These are phyloP conservation scores for Nemurella pictetii DNA, from an alignment of 2,888 invertebrate species.

Conservation along the genomic window DNA sequence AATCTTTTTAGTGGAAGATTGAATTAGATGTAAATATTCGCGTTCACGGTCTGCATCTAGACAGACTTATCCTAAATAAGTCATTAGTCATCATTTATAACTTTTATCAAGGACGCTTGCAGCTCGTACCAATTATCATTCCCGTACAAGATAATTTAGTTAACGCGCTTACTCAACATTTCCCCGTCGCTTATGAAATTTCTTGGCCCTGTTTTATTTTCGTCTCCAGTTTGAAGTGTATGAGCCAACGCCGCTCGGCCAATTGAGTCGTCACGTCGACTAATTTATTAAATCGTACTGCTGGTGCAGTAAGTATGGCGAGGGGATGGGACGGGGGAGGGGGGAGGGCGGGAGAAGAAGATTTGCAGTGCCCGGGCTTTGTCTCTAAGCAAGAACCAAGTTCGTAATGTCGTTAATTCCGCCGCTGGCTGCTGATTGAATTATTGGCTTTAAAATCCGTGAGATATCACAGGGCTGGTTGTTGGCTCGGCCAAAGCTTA, in stretches of 20 bases:
- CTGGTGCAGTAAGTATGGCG: not conserved
- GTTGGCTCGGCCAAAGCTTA: not conserved
- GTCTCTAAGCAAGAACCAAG: conserved; percentile 31
- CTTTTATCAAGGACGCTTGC: not conserved
- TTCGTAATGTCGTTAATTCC: conserved; percentile 33
- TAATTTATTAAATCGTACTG: conserved; percentile 21
- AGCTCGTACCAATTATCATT: not conserved
- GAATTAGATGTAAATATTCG: not conserved
- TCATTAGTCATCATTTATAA: not conserved
- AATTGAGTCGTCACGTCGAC: conserved; percentile 11
- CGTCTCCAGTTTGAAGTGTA: not conserved
- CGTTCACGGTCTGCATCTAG: not conserved
- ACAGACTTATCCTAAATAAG: not conserved
- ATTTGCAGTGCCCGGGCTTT: conserved; percentile 6
- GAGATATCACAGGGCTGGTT: not conserved
- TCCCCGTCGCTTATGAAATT: not conserved
- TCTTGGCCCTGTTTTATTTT: not conserved
- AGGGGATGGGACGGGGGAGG: not conserved
- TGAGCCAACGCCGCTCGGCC: not conserved
- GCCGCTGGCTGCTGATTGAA: conserved; percentile 25
- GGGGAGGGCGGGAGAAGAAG: not conserved
- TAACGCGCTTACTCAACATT: not conserved
- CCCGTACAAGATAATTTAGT: not conserved
- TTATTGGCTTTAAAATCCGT: conserved; percentile 32
- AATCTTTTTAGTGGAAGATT: not conserved